A percentile compares a stretch with the other conserved stretches of the same genome.
phyloP scores from a whole-genome alignment of 2,797 vertebrate genomes.

The Taeniopygia guttata region DNA sequence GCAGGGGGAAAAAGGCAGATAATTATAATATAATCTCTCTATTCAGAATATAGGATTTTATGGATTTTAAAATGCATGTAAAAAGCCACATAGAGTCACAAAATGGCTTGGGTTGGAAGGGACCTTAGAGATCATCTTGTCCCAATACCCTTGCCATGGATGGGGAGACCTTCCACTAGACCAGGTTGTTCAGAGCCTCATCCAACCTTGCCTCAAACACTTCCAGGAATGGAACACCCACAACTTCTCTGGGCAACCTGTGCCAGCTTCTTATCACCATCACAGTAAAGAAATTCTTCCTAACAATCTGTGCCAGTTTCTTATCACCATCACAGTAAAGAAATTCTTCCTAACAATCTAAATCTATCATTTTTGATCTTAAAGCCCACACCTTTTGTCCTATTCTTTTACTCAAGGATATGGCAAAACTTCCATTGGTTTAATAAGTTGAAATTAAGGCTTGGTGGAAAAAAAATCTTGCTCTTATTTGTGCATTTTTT shows the following conservation, averaged over 20 bases:
- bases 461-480: background rate
- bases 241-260: background rate
- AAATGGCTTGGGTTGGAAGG: background rate
- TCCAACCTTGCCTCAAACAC: no score
- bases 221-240: background rate
- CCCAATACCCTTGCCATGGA: rapidly evolving
- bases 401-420: background rate
- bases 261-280: background rate
- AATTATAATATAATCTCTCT: background rate
- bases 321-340: background rate
- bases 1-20: background rate
- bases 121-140: background rate
- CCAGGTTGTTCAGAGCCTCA: background rate
- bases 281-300: background rate
- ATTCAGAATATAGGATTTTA: background rate
- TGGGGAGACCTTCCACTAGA: background rate
- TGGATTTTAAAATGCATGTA: background rate
- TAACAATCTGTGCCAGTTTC: no score
- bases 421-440: background rate
- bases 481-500: background rate
- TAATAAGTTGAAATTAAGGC: background rate
- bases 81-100: background rate
- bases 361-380: background rate
- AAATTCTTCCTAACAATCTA: background rate
- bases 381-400: rapidly evolving